Conservation (phyloP, 2,888 invertebrate species). For the Biston stratarius region DNA sequence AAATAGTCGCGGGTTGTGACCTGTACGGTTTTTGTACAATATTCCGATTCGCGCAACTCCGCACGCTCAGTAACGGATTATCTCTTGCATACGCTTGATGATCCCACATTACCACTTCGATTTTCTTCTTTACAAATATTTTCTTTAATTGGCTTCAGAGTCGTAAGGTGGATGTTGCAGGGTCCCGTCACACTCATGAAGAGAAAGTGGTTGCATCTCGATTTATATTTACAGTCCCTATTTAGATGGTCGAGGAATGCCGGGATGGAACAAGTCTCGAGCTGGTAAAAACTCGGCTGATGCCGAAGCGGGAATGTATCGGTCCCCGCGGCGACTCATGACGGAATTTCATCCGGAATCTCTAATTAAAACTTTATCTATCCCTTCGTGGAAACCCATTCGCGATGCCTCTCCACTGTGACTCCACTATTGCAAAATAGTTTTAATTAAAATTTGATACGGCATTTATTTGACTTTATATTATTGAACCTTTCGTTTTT, state of each 20-base stretch:
- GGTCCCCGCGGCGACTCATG: conserved; percentile 66
- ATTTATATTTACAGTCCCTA: conserved; percentile 73
- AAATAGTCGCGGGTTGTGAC: conserved; percentile 62
- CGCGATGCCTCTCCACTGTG: conserved; percentile 36
- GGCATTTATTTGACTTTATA: conserved; percentile 12
- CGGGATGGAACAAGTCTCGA: conserved; percentile 70
- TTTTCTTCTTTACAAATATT: conserved; percentile 16
- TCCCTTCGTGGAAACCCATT: conserved; percentile 56
- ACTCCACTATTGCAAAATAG: conserved; percentile 30
- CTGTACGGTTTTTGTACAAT: conserved; percentile 61
- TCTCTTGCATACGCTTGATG: conserved; percentile 24
- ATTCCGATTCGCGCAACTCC: conserved; percentile 36
- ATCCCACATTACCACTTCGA: conserved; percentile 14
- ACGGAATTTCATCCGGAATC: conserved; percentile 82
- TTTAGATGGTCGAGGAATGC: conserved; percentile 68
- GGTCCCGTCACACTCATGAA: conserved; percentile 51
- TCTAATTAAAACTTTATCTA: conserved; percentile 86
- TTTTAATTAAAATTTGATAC: conserved; percentile 42
- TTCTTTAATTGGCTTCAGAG: conserved; percentile 53
- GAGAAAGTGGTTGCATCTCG: conserved; percentile 66
- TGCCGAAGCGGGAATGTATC: conserved; percentile 81
- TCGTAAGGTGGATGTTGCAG: conserved; percentile 49
- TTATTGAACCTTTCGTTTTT: background rate
- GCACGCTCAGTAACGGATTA: conserved; percentile 39
- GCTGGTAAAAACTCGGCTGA: conserved; percentile 76